A percentile compares a stretch with the other conserved stretches of the same genome.
These are phyloP conservation scores for Sicus ferrugineus DNA, from an alignment of 2,888 invertebrate genomes.

Conservation along the genomic window DNA sequence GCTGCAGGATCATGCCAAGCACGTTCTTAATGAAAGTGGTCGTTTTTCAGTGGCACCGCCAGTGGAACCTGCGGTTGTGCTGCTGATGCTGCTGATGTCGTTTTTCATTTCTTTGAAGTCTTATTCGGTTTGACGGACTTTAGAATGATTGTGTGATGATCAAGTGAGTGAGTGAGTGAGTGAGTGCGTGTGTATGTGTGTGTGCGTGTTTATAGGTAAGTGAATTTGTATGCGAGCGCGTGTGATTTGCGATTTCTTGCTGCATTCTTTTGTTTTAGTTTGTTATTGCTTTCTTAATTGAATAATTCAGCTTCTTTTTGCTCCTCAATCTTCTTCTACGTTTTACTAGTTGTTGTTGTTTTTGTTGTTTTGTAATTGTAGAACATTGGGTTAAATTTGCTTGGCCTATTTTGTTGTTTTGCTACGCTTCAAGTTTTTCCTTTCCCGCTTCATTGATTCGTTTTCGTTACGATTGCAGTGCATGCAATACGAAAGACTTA, in stretches of 20 bases:
- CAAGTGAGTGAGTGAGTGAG: neutral
- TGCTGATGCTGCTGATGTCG: neutral
- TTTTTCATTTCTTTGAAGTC: neutral
- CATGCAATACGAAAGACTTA: slow-evolving; percentile 19
- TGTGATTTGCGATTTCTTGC: no score
- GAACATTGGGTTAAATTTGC: slow-evolving; percentile 22
- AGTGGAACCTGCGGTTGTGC: neutral
- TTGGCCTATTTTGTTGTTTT: slow-evolving; percentile 23
- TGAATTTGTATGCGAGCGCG: neutral
- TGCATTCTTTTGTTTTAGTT: neutral
- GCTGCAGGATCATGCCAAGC: slow-evolving; percentile 38
- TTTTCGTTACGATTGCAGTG: neutral
- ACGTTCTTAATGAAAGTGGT: slow-evolving; percentile 43
- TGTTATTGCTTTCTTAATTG: neutral
- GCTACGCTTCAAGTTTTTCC: no score
- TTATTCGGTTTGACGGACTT: neutral
- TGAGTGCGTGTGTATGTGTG: slow-evolving; percentile 1
- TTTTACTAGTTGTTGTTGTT: neutral
- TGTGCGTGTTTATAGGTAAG: neutral
- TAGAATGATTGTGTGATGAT: neutral
- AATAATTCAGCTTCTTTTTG: neutral
- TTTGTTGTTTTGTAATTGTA: neutral
- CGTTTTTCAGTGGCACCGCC: slow-evolving; percentile 10
- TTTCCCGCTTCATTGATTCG: neutral
- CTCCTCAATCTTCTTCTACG: neutral